These are phyloP conservation scores for Sclerurus mexicanus DNA, from an alignment of 2,113 vertebrate genomes.

Conservation along the genomic window DNA sequence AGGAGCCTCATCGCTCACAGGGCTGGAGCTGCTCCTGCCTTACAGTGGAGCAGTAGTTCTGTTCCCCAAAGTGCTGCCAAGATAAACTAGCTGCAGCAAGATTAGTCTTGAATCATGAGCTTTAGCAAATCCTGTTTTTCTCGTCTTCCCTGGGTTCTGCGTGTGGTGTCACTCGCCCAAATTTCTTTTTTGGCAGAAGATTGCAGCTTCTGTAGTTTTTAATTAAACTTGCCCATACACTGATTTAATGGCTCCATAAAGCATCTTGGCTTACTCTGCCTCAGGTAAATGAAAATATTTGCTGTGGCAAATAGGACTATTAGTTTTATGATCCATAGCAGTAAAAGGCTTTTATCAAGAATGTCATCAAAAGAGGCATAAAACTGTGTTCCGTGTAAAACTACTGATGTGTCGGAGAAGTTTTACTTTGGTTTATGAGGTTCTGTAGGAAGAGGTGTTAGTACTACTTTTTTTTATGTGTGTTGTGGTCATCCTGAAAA, in stretches of 20 bases:
- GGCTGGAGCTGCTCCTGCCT: background rate
- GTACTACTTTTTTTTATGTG: background rate
- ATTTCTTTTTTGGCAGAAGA: background rate
- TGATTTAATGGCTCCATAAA: slow-evolving; percentile 61
- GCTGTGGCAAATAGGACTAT: slow-evolving; percentile 65
- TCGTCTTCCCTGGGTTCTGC: background rate
- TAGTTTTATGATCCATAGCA: slow-evolving; percentile 62
- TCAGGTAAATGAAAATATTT: slow-evolving; percentile 72
- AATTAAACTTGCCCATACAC: slow-evolving; percentile 54
- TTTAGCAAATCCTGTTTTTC: background rate
- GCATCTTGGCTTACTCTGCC: slow-evolving; percentile 27
- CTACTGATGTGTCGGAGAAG: slow-evolving; percentile 5
- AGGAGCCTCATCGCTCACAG: background rate
- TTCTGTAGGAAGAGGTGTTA: background rate
- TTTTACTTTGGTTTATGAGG: slow-evolving; percentile 20
- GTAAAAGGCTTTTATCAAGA: slow-evolving; percentile 45
- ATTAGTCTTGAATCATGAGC: background rate
- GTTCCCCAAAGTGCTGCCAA: background rate
- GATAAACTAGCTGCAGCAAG: background rate
- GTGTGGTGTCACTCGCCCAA: background rate
- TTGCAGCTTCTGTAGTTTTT: slow-evolving; percentile 40
- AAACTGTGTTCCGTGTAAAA: slow-evolving; percentile 45
- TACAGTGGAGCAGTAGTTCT: background rate
- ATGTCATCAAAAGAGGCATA: slow-evolving; percentile 45
- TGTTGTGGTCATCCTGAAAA: background rate